Conservation (phyloP, 2,888 invertebrate species). For the Sarcophaga subvicina region DNA sequence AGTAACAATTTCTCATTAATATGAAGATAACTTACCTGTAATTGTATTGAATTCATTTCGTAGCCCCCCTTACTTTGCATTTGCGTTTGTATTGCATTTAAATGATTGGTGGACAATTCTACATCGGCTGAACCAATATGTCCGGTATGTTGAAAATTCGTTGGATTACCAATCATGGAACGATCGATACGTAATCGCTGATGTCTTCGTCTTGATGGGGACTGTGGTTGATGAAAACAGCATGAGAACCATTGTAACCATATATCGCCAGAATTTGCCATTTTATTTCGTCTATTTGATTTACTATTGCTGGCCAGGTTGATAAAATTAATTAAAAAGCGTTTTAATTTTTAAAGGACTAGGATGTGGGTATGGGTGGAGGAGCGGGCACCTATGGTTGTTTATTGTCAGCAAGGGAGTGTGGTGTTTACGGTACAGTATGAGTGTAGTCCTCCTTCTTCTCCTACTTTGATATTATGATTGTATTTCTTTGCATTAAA, state of each 20-base stretch:
- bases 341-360: background rate
- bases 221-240: slow-evolving; percentile 92
- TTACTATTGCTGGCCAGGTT: slow-evolving; percentile 72
- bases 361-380: background rate
- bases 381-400: slow-evolving; percentile 30
- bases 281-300: slow-evolving; percentile 78
- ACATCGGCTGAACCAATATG: slow-evolving; percentile 96
- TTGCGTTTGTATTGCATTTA: slow-evolving; percentile 94
- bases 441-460: background rate
- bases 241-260: slow-evolving; percentile 97
- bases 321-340: slow-evolving; percentile 24
- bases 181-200: slow-evolving; percentile 92
- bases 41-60: slow-evolving; percentile 84
- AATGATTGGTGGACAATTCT: slow-evolving; percentile 90
- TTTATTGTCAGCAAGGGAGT: slow-evolving; percentile 57
- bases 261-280: slow-evolving; percentile 90
- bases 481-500: background rate
- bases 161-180: slow-evolving; percentile 97
- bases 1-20: background rate
- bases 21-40: slow-evolving; percentile 76
- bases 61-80: slow-evolving; percentile 98
- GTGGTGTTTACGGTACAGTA: slow-evolving; percentile 2
- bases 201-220: slow-evolving; percentile 86
- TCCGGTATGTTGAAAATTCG: slow-evolving; percentile 96
- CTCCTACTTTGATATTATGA: background rate